Conservation (phyloP, 2,113 vertebrate species). For the Rallus limicola region DNA sequence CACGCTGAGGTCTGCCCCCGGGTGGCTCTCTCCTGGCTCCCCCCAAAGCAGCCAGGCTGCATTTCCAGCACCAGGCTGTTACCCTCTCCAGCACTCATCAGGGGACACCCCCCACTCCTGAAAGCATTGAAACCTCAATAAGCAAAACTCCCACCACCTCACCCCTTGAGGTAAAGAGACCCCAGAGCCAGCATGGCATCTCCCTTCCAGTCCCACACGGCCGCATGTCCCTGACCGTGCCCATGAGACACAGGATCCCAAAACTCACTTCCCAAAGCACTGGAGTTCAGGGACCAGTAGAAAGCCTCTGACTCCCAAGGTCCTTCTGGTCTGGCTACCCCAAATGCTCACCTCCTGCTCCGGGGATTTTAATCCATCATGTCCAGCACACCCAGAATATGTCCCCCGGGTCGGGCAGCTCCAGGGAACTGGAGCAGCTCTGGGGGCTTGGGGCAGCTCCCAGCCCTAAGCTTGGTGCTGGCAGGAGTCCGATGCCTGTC, state of each 20-base stretch:
- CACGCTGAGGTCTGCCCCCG: accelerated
- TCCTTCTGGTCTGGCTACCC: accelerated
- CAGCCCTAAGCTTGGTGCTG: background rate
- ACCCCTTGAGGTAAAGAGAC: accelerated
- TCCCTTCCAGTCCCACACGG: accelerated
- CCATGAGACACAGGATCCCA: accelerated
- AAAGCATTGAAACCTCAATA: background rate
- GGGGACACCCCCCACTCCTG: background rate
- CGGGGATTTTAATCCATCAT: accelerated
- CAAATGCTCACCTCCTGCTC: background rate
- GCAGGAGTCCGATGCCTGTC: background rate
- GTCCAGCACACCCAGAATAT: background rate
- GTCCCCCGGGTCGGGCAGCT: no score
- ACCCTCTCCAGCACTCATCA: background rate
- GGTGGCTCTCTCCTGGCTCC: no score
- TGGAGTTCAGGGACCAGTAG: accelerated
- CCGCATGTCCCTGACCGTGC: accelerated
- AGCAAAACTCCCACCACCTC: background rate
- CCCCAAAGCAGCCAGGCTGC: accelerated
- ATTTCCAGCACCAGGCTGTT: background rate
- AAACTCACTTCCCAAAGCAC: background rate
- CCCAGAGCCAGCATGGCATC: background rate
- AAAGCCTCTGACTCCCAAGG: background rate
- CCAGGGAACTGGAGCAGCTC: no score
- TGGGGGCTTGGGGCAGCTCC: background rate